Evolutionary conservation across 2,888 invertebrate genomes (phyloP), one percentile per base, ranked within the genome.

Genomic region (Stomorhina lunata): DNA sequence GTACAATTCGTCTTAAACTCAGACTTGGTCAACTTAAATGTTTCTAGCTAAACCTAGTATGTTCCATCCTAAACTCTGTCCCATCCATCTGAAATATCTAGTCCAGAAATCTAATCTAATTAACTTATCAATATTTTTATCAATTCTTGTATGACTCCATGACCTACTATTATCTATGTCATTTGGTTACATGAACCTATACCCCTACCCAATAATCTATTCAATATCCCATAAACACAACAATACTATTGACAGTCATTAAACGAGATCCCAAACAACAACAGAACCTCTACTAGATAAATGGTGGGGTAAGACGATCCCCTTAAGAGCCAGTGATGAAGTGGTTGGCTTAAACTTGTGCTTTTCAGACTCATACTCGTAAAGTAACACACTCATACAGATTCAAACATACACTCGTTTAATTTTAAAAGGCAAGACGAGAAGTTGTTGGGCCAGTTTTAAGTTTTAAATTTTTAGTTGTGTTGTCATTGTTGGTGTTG

Each of bases 381-480:
- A 65, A 43, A 29, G n/a, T n/a, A n/a, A n/a, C n/a, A n/a, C n/a
- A n/a, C n/a, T n/a, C n/a, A n/a, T n/a, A n/a, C n/a, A n/a, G n/a
- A n/a, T n/a, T n/a, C 27, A 32, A 10, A 17, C 48, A 17, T 27
- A 22, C 29, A n/a, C 20, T 79, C 59, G 45, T 63, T 69, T 53
- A 53, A n/a, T 50, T 63, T 80, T 50, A 85, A 85, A 87, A 86
- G 84, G 85, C 85, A 86, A 86, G 85, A 86, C 86, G 86, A 87
- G 86, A 88, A 88, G 88, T 87, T 86, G 88, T 87, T 86, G 85
- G 86, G 88, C 88, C 87, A 88, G 88, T 88, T 87, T 87, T 84
- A 40, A 20, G 78, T 81, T 80, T 80, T n/a, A n/a, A n/a, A n/a
- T n/a, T n/a, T n/a, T n/a, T n/a, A n/a, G n/a, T n/a, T n/a, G 79